Conservation (phyloP, 2,888 invertebrate species). For the Epinotia brunnichana region DNA sequence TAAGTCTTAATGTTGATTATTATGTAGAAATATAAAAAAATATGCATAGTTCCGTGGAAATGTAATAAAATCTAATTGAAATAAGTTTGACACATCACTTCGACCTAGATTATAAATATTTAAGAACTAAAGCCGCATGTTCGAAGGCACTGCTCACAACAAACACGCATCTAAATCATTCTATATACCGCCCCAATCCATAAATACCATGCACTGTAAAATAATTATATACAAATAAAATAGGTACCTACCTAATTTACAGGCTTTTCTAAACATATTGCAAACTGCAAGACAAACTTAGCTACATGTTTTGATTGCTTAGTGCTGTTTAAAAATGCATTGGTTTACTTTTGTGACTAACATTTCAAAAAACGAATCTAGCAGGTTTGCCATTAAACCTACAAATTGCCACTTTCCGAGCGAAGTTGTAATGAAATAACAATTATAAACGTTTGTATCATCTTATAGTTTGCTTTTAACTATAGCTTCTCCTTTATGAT, state of each 20-base stretch:
- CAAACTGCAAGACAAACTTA: slow-evolving; percentile 1
- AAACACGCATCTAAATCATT: slow-evolving; percentile 27
- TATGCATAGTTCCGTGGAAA: slow-evolving; percentile 10
- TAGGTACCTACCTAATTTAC: too few relatives aligned
- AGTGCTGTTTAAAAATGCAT: background rate
- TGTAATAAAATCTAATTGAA: slow-evolving; percentile 13
- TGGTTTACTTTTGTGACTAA: background rate
- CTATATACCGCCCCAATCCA: slow-evolving; percentile 5
- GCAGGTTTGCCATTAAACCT: background rate
- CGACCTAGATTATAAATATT: slow-evolving; percentile 17
- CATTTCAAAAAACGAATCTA: background rate
- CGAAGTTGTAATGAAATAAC: background rate
- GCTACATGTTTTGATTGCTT: background rate
- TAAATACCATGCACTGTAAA: background rate
- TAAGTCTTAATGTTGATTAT: background rate
- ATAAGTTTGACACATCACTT: slow-evolving; percentile 24
- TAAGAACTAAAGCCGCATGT: slow-evolving; percentile 33
- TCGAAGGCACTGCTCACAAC: slow-evolving; percentile 40
- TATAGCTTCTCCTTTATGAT: slow-evolving; percentile 45
- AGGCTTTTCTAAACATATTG: background rate
- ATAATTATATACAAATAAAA: background rate
- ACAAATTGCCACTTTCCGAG: background rate
- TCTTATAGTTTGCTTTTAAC: slow-evolving; percentile 72
- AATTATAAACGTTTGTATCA: slow-evolving; percentile 1
- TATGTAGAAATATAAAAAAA: slow-evolving; percentile 16